Percentiles rank a stretch among this genome's conserved stretches.
These are phyloP conservation scores for Ormyrus thymus DNA, from an alignment of 2,888 invertebrate species.

Conservation along the genomic window DNA sequence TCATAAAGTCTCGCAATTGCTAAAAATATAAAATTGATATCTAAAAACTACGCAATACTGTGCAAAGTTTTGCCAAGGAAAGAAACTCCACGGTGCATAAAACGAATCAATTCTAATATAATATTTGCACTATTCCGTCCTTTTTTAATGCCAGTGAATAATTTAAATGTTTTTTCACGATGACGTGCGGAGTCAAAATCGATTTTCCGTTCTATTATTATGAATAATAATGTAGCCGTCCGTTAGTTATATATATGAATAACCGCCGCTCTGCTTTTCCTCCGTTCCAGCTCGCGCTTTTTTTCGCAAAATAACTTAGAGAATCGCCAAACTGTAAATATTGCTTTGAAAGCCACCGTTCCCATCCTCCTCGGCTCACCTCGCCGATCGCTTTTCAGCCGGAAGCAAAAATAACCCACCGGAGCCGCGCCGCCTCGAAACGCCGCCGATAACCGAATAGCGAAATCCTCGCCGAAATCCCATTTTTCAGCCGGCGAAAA, in stretches of 20 bases:
- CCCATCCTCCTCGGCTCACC: too few species aligned
- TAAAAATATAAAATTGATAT: neutral
- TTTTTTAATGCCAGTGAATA: constrained; percentile 34
- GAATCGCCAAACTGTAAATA: too few species aligned
- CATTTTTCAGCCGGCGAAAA: neutral
- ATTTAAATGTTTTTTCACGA: constrained; percentile 32
- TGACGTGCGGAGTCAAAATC: constrained; percentile 3
- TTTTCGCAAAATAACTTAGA: too few species aligned
- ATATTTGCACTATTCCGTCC: constrained; percentile 1
- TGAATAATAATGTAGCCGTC: constrained; percentile 4
- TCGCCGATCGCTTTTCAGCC: too few species aligned
- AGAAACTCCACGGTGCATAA: neutral
- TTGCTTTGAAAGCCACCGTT: too few species aligned
- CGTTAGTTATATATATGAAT: neutral
- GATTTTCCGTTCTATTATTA: constrained; percentile 40
- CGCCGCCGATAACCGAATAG: neutral
- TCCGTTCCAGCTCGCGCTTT: too few species aligned
- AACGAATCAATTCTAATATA: constrained; percentile 37
- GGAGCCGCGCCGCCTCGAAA: too few species aligned
- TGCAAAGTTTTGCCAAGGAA: neutral
- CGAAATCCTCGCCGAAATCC: neutral
- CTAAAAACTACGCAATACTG: neutral
- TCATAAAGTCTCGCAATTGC: constrained; percentile 4
- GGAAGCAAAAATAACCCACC: too few species aligned
- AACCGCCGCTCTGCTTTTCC: neutral